Evolutionary conservation across 1,140 invertebrate genomes (phyloP).

Genomic region (Euborellia annulipes): DNA sequence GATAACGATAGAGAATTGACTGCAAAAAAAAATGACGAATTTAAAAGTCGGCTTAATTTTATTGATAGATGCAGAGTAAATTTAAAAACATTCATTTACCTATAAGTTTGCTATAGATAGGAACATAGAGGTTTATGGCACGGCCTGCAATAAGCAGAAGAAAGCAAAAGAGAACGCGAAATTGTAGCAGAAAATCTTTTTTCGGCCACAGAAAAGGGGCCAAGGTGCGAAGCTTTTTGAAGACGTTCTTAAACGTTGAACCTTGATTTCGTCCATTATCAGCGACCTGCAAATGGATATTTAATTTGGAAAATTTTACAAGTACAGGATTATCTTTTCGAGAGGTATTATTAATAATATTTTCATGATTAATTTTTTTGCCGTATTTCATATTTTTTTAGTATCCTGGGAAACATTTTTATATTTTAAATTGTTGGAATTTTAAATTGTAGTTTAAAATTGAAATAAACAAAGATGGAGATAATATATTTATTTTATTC

Average conservation of each 20-base stretch:
- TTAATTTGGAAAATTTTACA: slow-evolving; percentile 5
- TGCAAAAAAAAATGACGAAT: slow-evolving; percentile 28
- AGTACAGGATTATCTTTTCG: neutral
- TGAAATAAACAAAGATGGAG: no score
- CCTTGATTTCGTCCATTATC: slow-evolving; percentile 19
- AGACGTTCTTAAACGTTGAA: slow-evolving; percentile 65
- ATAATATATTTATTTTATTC: no score
- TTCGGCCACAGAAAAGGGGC: slow-evolving; percentile 91
- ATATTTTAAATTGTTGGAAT: slow-evolving; percentile 30
- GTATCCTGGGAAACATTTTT: slow-evolving; percentile 24
- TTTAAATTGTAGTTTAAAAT: no score
- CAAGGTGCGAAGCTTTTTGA: slow-evolving; percentile 61
- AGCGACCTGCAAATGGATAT: slow-evolving; percentile 8
- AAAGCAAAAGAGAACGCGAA: slow-evolving; percentile 73
- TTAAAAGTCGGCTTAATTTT: neutral
- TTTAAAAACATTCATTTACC: slow-evolving; percentile 21
- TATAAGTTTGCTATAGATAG: slow-evolving; percentile 85
- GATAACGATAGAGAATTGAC: slow-evolving; percentile 53
- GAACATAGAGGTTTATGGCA: slow-evolving; percentile 84
- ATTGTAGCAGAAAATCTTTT: slow-evolving; percentile 56
- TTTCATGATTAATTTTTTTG: slow-evolving; percentile 7
- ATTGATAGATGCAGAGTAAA: no score
- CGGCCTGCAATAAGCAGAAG: slow-evolving; percentile 58
- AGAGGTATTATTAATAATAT: neutral
- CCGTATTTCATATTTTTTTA: neutral